Base-by-base conservation (phyloP, 1,140 invertebrate genomes). In the Lerema accius region DNA sequence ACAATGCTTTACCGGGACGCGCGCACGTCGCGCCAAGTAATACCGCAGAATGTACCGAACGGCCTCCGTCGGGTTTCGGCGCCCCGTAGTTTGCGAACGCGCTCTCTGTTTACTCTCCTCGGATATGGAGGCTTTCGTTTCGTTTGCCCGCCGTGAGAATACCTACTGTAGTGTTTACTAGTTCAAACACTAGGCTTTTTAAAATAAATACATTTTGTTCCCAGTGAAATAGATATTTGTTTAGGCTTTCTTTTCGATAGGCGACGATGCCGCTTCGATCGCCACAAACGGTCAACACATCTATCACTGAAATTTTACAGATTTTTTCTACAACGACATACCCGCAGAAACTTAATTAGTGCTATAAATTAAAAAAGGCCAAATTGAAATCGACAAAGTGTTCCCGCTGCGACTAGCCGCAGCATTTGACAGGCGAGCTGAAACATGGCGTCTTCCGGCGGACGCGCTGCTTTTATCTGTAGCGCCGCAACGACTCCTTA, bases 361-460 rank as follows among this genome's bases (percentile, higher is more conserved):
- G n/a, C 35, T 37, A 11, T 37, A 37, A 37, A 11, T 37, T 7
- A n/a, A 37, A 37, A 11, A 32, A 10, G 4, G 2, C 1, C 2
- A 11, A 37, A 37, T 11, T 37, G n/a, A 37, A 37, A 37, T 37
- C n/a, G 35, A 37, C 35, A 37, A 37, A 37, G 35, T 37, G 35
- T 37, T 7, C 35, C 35, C 28, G 28, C 35, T 37, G 11, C n/a
- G 11, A 37, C 35, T 37, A 37, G 2, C 35, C n/a, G n/a, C 35
- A 37, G n/a, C 35, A 46, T 58, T 58, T 58, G 55, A 58, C 42
- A 58, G 55, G 15, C 4, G 45, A 26, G 48, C 37, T 55, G 17
- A 58, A 58, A 58, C 40, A 58, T 58, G 11, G 19, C 55, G 28
- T 35, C 42, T 58, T 58, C 55, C 55, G 55, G 55, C 55, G 55